Conservation (phyloP, 2,888 invertebrate species). For the Rhorus exstirpatorius region DNA sequence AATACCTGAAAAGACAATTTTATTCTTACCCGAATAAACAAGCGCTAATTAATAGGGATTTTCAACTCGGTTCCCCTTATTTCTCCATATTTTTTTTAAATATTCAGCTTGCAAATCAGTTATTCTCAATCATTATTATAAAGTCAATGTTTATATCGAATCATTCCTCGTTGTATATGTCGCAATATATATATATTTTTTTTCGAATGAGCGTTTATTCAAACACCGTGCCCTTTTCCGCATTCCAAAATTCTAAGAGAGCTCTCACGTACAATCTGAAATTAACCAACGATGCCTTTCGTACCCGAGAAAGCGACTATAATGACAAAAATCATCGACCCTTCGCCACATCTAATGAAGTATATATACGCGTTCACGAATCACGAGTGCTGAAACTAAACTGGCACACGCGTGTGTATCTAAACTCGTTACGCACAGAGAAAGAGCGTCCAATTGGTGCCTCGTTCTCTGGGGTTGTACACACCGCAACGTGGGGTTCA, state of each 20-base stretch:
- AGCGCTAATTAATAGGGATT: too few species aligned
- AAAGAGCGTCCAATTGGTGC: conserved; percentile 24
- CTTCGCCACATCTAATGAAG: conserved; percentile 2
- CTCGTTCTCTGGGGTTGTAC: conserved; percentile 15
- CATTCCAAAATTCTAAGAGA: too few species aligned
- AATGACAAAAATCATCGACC: conserved; percentile 40
- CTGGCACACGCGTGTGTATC: conserved; percentile 14
- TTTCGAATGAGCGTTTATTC: background rate
- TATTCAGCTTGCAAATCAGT: too few species aligned
- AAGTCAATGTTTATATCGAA: too few species aligned
- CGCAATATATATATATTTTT: background rate
- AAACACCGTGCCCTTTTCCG: too few species aligned
- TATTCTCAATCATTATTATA: too few species aligned
- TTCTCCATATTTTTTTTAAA: too few species aligned
- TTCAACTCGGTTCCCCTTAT: too few species aligned
- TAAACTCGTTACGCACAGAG: conserved; percentile 58
- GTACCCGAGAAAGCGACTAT: background rate
- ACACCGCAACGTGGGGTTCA: conserved; percentile 29
- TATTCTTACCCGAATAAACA: too few species aligned
- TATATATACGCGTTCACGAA: conserved; percentile 46
- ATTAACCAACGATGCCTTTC: background rate
- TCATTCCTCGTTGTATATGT: too few species aligned
- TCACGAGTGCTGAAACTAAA: conserved; percentile 25
- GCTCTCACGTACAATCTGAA: background rate
- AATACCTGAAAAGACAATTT: too few species aligned